Evolutionary conservation across 2,888 invertebrate genomes (phyloP).

Genomic region (Melanostoma mellinum): DNA sequence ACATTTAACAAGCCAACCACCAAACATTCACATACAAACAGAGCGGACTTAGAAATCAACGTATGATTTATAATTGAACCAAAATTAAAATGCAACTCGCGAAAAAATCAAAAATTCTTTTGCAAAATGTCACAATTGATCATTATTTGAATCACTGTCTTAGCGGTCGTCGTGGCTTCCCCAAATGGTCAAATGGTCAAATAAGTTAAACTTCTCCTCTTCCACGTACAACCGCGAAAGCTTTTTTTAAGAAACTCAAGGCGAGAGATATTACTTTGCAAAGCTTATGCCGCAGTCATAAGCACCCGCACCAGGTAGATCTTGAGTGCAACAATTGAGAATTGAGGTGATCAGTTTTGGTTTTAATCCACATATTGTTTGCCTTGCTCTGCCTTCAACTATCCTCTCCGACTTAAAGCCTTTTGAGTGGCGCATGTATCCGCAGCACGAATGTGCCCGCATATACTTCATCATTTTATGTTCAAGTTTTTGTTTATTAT

Average conservation of each 20-base stretch:
- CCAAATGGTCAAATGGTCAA: conserved; percentile 40
- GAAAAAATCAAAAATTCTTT: conserved; percentile 50
- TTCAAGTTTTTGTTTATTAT: conserved; percentile 32
- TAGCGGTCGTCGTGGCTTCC: conserved; percentile 27
- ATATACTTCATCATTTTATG: conserved; percentile 54
- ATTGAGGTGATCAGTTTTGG: conserved; percentile 11
- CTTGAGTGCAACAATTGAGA: conserved; percentile 58
- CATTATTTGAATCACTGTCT: conserved; percentile 57
- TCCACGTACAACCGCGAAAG: conserved; percentile 23
- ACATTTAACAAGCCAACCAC: conserved; percentile 18
- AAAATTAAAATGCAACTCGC: conserved; percentile 37
- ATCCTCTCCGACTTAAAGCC: conserved; percentile 13
- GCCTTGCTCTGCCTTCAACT: neutral
- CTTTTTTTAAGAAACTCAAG: conserved; percentile 31
- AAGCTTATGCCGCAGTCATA: conserved; percentile 39
- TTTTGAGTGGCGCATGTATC: conserved; percentile 35
- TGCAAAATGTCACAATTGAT: conserved; percentile 67
- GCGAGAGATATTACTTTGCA: conserved; percentile 1
- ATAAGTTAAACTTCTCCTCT: conserved; percentile 32
- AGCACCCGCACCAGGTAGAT: conserved; percentile 39
- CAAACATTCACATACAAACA: conserved; percentile 49
- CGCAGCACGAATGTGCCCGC: conserved; percentile 30
- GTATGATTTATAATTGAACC: conserved; percentile 35
- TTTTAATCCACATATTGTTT: conserved; percentile 15
- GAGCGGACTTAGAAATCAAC: conserved; percentile 31